Percentiles rank a stretch among this genome's conserved stretches.
Evolutionary conservation across 2,888 invertebrate genomes (phyloP).

Genomic region (Onchidella celtica): DNA sequence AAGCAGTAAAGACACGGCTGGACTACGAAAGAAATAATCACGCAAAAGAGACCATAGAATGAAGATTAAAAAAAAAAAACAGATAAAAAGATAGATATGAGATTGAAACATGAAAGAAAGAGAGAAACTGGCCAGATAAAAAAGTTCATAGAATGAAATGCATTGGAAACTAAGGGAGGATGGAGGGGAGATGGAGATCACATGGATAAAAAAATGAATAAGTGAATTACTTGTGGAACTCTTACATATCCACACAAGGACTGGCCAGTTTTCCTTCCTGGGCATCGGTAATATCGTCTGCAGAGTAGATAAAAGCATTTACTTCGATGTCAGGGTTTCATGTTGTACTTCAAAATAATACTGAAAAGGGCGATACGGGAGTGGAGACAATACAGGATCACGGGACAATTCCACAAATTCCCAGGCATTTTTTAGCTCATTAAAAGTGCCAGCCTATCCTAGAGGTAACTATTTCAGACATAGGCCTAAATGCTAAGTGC

Average conservation of each 20-base stretch:
- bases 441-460: no score
- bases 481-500: no score
- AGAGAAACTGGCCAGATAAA: constrained; percentile 1
- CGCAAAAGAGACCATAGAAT: no score
- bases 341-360: background rate
- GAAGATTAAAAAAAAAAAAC: background rate
- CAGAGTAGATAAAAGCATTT: constrained; percentile 29
- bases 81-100: background rate
- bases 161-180: background rate
- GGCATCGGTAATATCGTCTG: constrained; percentile 63
- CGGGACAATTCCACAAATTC: no score
- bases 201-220: no score
- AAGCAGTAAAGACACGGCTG: no score
- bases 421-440: no score
- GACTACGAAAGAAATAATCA: no score
- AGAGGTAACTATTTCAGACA: no score
- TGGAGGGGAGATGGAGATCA: constrained; percentile 18
- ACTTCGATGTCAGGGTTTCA: background rate
- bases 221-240: constrained; percentile 19
- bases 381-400: background rate
- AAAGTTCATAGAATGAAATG: background rate
- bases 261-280: constrained; percentile 50
- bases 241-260: constrained; percentile 61
- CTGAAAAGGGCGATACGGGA: background rate
- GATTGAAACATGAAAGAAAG: background rate